phyloP scores from a whole-genome alignment of 2,888 invertebrate species.

The Calliopum simillimum region DNA sequence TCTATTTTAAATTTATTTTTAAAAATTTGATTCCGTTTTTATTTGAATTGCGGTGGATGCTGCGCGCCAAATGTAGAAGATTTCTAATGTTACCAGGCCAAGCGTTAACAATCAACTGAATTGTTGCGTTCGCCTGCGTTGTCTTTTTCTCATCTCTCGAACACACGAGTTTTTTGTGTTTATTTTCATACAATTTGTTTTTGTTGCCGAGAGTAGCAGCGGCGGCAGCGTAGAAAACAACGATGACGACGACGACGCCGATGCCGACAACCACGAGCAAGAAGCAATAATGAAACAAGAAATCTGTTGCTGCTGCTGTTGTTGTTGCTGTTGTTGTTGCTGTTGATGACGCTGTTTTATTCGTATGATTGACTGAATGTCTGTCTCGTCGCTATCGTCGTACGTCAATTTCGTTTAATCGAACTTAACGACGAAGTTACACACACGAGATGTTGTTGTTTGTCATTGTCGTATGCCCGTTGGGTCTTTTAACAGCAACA shows the following conservation, averaged over 20 bases:
- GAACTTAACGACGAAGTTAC: not conserved
- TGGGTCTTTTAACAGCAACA: not conserved
- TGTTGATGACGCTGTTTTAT: too few relatives aligned
- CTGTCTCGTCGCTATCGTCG: too few relatives aligned
- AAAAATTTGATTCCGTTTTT: conserved; percentile 24
- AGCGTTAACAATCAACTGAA: conserved; percentile 63
- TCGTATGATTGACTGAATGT: too few relatives aligned
- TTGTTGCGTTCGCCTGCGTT: conserved; percentile 52
- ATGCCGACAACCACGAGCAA: conserved; percentile 3
- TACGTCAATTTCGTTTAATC: too few relatives aligned
- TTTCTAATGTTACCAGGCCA: conserved; percentile 52
- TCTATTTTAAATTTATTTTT: conserved; percentile 2
- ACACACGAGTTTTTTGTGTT: conserved; percentile 21
- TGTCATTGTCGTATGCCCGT: not conserved
- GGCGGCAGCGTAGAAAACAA: too few relatives aligned
- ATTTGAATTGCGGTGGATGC: not conserved
- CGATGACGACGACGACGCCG: too few relatives aligned
- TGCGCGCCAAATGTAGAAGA: not conserved
- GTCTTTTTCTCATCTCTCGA: conserved; percentile 57
- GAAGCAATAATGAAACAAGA: conserved; percentile 8
- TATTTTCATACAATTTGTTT: not conserved
- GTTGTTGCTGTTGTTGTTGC: too few relatives aligned
- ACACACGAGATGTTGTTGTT: not conserved
- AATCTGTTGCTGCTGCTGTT: conserved; percentile 6
- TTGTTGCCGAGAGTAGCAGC: too few relatives aligned